Evolutionary conservation across 2,888 invertebrate genomes (phyloP).

Genomic region (Allacma fusca): DNA sequence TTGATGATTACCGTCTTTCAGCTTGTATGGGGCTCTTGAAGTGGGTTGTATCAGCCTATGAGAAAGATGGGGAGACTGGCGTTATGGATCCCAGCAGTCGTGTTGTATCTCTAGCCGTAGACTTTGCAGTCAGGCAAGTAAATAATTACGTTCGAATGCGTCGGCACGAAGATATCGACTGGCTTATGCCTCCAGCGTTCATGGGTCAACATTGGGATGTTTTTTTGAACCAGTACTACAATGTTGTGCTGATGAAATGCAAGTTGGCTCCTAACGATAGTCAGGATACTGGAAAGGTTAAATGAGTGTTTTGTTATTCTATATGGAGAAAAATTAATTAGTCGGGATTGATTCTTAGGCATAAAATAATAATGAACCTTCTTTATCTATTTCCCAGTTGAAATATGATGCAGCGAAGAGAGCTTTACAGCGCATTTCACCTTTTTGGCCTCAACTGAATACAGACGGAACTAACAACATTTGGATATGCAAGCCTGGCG

Average conservation of each 20-base stretch:
- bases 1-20: constrained; percentile 88
- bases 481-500: constrained; percentile 96
- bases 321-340: too few relatives aligned
- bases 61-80: constrained; percentile 68
- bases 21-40: constrained; percentile 85
- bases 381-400: too few relatives aligned
- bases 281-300: constrained; percentile 43
- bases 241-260: constrained; percentile 69
- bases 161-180: constrained; percentile 76
- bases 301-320: too few relatives aligned
- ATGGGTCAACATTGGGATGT: constrained; percentile 88
- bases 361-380: too few relatives aligned
- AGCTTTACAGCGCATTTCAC: constrained; percentile 73
- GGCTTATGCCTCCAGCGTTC: constrained; percentile 57
- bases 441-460: constrained; percentile 82
- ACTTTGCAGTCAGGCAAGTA: constrained; percentile 82
- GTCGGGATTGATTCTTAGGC: too few relatives aligned
- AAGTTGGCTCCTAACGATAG: constrained; percentile 52
- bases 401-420: constrained; percentile 69
- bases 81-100: constrained; percentile 59
- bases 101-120: constrained; percentile 68
- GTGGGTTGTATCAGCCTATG: constrained; percentile 73
- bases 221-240: constrained; percentile 77
- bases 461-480: constrained; percentile 87
- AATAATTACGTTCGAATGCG: constrained; percentile 70